Evolutionary conservation across 2,888 invertebrate species (phyloP).

Genomic region (Hypselothyrea guttata): DNA sequence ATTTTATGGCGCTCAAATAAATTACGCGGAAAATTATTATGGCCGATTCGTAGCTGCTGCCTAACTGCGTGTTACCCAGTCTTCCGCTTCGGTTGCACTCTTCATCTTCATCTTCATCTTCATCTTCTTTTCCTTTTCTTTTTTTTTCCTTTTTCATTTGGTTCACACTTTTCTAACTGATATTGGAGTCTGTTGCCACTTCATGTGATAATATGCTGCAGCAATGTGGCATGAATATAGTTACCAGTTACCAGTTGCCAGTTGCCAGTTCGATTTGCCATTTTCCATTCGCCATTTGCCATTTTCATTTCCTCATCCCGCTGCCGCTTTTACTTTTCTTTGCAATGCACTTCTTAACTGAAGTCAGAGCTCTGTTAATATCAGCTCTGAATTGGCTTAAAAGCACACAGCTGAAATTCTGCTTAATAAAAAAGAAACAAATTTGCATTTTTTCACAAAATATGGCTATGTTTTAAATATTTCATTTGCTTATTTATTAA

Average conservation of each 20-base stretch:
- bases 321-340: too few species aligned
- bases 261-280: not conserved
- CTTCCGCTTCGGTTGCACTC: too few species aligned
- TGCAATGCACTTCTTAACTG: not conserved
- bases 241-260: not conserved
- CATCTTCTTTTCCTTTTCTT: not conserved
- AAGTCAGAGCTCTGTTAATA: too few species aligned
- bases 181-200: constrained; percentile 8
- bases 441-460: too few species aligned
- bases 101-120: constrained; percentile 1
- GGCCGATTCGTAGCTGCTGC: constrained; percentile 52
- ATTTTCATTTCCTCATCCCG: not conserved
- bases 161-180: too few species aligned
- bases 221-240: constrained; percentile 8
- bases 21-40: constrained; percentile 77
- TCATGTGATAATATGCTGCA: constrained; percentile 28
- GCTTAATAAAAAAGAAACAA: too few species aligned
- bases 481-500: too few species aligned
- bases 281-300: not conserved
- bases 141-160: not conserved
- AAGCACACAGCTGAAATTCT: too few species aligned
- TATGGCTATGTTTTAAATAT: too few species aligned
- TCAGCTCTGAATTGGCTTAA: too few species aligned
- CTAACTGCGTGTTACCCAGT: too few species aligned
- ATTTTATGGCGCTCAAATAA: constrained; percentile 75